Evolutionary conservation across 2,113 vertebrate genomes (phyloP), one percentile per base, ranked within the genome.

Genomic region (Chloroceryle aenea): DNA sequence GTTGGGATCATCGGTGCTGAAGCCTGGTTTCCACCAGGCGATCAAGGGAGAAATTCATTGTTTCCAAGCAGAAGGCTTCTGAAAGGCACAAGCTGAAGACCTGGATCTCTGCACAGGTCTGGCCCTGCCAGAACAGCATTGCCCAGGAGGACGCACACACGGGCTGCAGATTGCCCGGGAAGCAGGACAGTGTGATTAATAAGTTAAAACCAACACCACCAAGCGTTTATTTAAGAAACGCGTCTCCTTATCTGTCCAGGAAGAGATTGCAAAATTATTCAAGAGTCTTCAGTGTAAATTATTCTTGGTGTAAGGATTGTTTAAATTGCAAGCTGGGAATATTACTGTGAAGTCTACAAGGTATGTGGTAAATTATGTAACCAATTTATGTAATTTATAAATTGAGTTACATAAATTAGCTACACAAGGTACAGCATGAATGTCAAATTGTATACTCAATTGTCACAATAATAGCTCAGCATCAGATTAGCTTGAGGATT

Each of bases 391-490:
- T 91, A 96, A 94, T 97, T 97, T 96, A 96, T 96, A 96, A 95
- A 96, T 91, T 95, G 93, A 93, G 93, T 96, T 94, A 93, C 82
- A 91, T 93, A 95, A 96, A 96, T 97, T 93, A 97, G 94, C 93
- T n/a, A 48, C 91, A 87, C 74, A 79, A 96, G 85, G 91, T 95
- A 94, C 89, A 80, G 85, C 87, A 62, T 43, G 93, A 96, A 96
- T 88, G 93, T 96, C 87, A 96, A 91, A 95, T 83, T 94, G 89
- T 87, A 61, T 82, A 87, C 87, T 93, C 93, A 72, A 94, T 79
- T 96, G 93, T 96, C 93, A 96, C 74, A 94, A 90, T 89, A 94
- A 95, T 48, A 84, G 78, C 95, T 90, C 75, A 83, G 87, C 95
- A 95, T 93, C 94, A 93, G 95, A 91, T 94, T 79, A 96, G 72